Percentiles rank a stretch among this genome's conserved stretches.
These are phyloP conservation scores for Anas capensis DNA, from an alignment of 2,797 vertebrate genomes.

Conservation along the genomic window DNA sequence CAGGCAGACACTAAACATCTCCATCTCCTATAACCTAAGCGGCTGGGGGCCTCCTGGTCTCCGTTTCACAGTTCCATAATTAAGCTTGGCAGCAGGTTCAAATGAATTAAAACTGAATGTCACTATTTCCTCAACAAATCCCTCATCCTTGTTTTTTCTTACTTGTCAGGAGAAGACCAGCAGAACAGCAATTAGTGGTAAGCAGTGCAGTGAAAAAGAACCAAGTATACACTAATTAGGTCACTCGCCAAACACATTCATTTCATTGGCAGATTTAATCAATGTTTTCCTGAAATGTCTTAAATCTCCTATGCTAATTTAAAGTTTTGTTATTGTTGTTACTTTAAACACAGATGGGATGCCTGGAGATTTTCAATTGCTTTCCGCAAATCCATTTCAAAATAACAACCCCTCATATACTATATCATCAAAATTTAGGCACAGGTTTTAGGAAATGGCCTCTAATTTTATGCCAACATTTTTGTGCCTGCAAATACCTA, in stretches of 20 bases:
- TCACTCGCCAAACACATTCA: slow-evolving; percentile 77
- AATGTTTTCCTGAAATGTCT: slow-evolving; percentile 81
- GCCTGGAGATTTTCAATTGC: slow-evolving; percentile 71
- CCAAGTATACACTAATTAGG: slow-evolving; percentile 80
- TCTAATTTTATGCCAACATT: slow-evolving; percentile 57
- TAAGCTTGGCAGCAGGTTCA: slow-evolving; percentile 79
- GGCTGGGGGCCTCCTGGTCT: slow-evolving; percentile 53
- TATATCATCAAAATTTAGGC: slow-evolving; percentile 44
- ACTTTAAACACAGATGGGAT: slow-evolving; percentile 76
- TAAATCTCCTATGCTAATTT: slow-evolving; percentile 75
- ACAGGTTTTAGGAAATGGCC: slow-evolving; percentile 56
- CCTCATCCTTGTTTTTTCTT: slow-evolving; percentile 78
- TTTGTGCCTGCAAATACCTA: slow-evolving; percentile 52
- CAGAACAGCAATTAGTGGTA: slow-evolving; percentile 79
- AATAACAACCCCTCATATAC: slow-evolving; percentile 62
- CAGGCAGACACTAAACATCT: slow-evolving; percentile 42
- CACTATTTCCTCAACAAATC: slow-evolving; percentile 78
- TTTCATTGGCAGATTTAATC: slow-evolving; percentile 79
- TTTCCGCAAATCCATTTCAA: slow-evolving; percentile 63
- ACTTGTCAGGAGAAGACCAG: slow-evolving; percentile 76
- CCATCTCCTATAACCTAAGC: slow-evolving; percentile 37
- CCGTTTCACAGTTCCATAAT: slow-evolving; percentile 72
- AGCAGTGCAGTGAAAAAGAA: slow-evolving; percentile 79
- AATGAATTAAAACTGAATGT: slow-evolving; percentile 79
- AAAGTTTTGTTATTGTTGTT: slow-evolving; percentile 78